Base-by-base conservation (phyloP, 1,140 invertebrate species). In the Cryptotermes secundus region DNA sequence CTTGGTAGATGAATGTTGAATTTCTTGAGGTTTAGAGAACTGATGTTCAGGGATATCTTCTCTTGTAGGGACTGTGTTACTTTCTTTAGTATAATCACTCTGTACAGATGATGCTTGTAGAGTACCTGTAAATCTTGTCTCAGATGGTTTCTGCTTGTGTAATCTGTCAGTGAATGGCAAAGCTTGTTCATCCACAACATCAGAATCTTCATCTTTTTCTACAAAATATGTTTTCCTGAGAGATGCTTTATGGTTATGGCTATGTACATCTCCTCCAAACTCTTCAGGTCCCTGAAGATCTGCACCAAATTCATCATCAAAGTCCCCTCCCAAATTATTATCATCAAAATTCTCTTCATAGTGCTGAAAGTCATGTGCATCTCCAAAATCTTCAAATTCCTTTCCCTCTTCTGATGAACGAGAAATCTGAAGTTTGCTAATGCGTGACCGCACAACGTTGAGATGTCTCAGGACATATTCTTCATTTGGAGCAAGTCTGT, bases 381-480 rank as follows among this genome's bases (percentile, higher is more conserved):
- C 59, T 14, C n/a, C 81, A 49, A 83, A 79, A 19, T 83, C 83
- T 34, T 79, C 83, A 72, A 79, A 72, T 26, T 35, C 83, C 34
- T 34, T 36, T 22, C 53, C 83, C 53, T 34, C 82, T 84, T 53
- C 83, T 34, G 53, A 80, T 4, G 26, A 35, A 34, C 79, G 72
- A 34, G 83, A 59, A 83, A 83, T 83, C 34, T 82, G 80, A 22
- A 84, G 59, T 49, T 84, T 84, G 38, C 65, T 38, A 16, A 94
- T 92, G n/a, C 95, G 91, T 49, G 94, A 93, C 79, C 95, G 92
- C 4, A 98, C 96, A 65, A 98, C 97, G 34, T 94, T 93, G 9
- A 99, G 91, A 89, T 99, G 97, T 19, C 95, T 92, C 19, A 95
- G 91, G 36, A 99, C 96, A 90, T 99, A 99, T 87, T 97, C 95